These are phyloP conservation scores for Pollicipes pollicipes DNA, from an alignment of 1,140 invertebrate genomes.

Conservation along the genomic window DNA sequence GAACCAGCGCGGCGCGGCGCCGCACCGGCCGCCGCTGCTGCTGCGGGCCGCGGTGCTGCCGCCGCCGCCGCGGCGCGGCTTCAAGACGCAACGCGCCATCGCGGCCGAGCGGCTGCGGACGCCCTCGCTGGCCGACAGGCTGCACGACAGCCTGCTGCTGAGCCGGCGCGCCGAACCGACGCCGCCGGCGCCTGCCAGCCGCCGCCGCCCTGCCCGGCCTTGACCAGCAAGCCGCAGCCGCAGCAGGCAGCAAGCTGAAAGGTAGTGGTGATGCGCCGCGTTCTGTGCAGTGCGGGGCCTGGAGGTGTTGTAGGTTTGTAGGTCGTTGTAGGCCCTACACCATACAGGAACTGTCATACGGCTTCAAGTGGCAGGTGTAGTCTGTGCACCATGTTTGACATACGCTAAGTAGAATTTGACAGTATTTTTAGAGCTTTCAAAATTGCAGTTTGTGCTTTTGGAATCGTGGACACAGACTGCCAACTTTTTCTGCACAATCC, in stretches of 20 bases:
- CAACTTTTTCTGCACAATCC: constrained; percentile 4
- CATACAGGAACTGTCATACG: too few relatives aligned
- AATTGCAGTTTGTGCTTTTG: too few relatives aligned
- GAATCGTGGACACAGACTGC: too few relatives aligned
- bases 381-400: constrained; percentile 6
- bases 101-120: constrained; percentile 47
- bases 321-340: neutral
- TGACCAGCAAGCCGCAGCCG: constrained; percentile 18
- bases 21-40: neutral
- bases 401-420: constrained; percentile 6
- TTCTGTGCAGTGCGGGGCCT: neutral
- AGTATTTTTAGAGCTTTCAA: too few relatives aligned
- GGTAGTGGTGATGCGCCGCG: constrained; percentile 6
- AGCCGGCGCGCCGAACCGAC: constrained; percentile 3
- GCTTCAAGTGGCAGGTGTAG: too few relatives aligned
- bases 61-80: constrained; percentile 29
- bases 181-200: neutral
- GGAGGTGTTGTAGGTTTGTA: too few relatives aligned
- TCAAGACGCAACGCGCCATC: constrained; percentile 53
- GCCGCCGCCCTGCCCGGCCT: neutral
- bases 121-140: constrained; percentile 30
- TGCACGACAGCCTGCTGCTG: constrained; percentile 23
- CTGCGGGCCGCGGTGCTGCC: neutral
- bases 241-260: constrained; percentile 22
- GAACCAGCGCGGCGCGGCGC: constrained; percentile 13